Base-by-base conservation (phyloP, 2,113 vertebrate species). In the Crocuta crocuta region DNA sequence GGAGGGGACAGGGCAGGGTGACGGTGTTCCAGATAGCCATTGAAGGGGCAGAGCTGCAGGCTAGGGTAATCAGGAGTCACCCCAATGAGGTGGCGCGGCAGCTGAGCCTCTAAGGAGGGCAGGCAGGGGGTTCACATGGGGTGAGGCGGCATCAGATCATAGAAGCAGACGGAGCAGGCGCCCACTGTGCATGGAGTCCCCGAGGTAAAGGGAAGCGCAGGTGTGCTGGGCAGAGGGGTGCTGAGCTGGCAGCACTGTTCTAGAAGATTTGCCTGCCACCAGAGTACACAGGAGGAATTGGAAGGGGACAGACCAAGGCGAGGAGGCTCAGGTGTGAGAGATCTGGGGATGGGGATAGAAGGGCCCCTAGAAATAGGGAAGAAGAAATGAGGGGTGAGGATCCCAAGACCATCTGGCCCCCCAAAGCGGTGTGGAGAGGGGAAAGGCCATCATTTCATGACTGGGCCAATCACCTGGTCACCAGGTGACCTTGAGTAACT, bases 21-120 rank as follows among this genome's bases (percentile, higher is more conserved):
- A 9, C 8, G 50, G 73, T 1, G 0, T 68, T 65, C 13, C 39
- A 35, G 68, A 78, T 0, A 4, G 68, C 35, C 7, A 15, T 1
- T 21, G 17, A 21, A 81, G 50, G 63, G 39, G 33, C 50, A 31
- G 33, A 43, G 63, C 10, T 0, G 73, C n/a, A 31, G 33, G 50
- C 48, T 28, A 5, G 26, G 70, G 16, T 23, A 4, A 53, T 74
- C 50, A 21, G 70, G 61, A 43, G 43, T 31, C 82, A 31, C 26
- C 81, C 23, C 13, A 6, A 13, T 55, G 53, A 35, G 43, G 5
- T 12, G 61, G 31, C 26, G 31, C 68, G 58, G 58, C 31, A 63
- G 45, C 55, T 4, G 23, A 71, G 31, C 45, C 48, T 61, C 2
- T 24, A 31, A 71, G 76, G 73, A 4, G 0, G 5, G n/a, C 35